Evolutionary conservation across 2,888 invertebrate species (phyloP).

Genomic region (Drosophila tanythrix): DNA sequence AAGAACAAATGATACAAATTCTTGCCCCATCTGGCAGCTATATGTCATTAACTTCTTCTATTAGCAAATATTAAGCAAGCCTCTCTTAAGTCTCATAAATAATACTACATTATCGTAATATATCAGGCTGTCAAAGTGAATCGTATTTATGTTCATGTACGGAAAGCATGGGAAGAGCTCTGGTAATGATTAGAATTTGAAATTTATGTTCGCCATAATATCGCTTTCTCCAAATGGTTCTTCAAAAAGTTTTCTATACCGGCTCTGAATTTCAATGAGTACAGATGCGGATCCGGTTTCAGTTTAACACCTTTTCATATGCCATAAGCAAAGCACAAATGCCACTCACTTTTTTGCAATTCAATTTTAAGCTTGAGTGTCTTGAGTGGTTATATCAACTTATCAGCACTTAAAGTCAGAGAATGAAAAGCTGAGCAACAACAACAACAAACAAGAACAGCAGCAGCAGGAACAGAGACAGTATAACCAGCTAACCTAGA

Average conservation of each 20-base stretch:
- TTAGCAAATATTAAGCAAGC: background rate
- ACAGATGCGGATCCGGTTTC: background rate
- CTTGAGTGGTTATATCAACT: constrained; percentile 8
- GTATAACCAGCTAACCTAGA: constrained; percentile 71
- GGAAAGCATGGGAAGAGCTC: background rate
- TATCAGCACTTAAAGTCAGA: constrained; percentile 15
- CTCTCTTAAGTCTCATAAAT: too few relatives aligned
- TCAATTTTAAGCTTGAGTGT: background rate
- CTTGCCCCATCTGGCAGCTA: background rate
- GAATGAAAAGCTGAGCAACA: background rate
- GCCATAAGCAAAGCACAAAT: background rate
- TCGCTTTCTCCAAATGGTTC: background rate
- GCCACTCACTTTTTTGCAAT: background rate
- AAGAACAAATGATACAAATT: background rate
- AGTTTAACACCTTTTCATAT: background rate
- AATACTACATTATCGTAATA: background rate
- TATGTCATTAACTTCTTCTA: background rate
- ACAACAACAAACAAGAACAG: background rate
- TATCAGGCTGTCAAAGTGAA: background rate
- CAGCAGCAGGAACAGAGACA: background rate
- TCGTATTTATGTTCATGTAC: background rate
- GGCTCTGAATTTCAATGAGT: background rate
- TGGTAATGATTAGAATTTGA: background rate
- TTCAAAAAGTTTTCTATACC: background rate
- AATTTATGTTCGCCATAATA: background rate